Conservation (phyloP, 1,140 invertebrate genomes). For the Brachionus calyciflorus region DNA sequence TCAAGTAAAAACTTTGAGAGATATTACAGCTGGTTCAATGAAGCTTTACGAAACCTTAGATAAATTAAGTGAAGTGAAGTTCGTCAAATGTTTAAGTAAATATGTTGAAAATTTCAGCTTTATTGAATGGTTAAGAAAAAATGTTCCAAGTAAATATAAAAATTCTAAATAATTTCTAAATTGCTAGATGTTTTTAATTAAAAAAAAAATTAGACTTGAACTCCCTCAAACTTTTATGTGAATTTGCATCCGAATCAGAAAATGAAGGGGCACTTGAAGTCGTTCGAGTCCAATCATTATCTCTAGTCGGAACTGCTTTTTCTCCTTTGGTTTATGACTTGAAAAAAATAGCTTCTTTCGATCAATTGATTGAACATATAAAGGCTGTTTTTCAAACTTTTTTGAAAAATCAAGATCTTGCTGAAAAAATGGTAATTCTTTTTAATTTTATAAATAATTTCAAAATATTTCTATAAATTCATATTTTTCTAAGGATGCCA, state of each 20-base stretch:
- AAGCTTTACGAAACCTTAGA: not conserved
- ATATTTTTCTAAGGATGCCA: not conserved
- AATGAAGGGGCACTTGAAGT: conserved; percentile 24
- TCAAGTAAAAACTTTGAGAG: not conserved
- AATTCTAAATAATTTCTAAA: not conserved
- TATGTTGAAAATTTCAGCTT: conserved; percentile 17
- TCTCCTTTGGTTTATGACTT: not conserved
- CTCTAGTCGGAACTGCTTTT: not conserved
- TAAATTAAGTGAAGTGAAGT: conserved; percentile 5
- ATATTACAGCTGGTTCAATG: not conserved
- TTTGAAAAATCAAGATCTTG: not conserved
- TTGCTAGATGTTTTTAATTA: not conserved
- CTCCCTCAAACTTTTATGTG: not conserved
- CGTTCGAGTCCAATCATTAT: conserved; percentile 4
- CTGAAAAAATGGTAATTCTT: conserved; percentile 14
- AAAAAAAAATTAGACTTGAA: conserved; percentile 13
- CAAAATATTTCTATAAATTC: no score
- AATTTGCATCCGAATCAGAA: conserved; percentile 19
- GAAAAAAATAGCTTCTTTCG: not conserved
- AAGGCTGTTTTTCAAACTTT: not conserved
- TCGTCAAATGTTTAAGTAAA: conserved; percentile 18
- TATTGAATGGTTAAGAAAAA: not conserved
- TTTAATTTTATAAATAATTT: not conserved
- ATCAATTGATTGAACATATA: not conserved
- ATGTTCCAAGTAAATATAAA: not conserved